phyloP scores from a whole-genome alignment of 2,113 vertebrate species.

The Erpornis zantholeuca region DNA sequence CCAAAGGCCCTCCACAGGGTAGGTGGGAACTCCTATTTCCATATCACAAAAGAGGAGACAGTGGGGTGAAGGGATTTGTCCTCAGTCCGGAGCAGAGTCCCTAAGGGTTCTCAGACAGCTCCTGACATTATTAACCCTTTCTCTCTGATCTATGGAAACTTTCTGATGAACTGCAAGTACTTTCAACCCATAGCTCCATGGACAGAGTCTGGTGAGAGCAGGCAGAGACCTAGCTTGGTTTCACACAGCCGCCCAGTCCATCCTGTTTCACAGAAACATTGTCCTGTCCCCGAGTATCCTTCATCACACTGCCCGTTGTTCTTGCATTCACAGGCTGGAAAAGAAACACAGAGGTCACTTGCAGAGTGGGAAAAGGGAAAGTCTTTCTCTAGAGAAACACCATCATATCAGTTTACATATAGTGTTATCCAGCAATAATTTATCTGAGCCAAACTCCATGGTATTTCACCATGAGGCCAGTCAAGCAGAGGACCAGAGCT shows the following conservation, averaged over 20 bases:
- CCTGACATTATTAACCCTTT: neutral
- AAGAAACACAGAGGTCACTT: neutral
- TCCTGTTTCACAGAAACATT: constrained; percentile 85
- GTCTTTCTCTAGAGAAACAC: neutral
- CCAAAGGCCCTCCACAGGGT: neutral
- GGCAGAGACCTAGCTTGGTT: constrained; percentile 72
- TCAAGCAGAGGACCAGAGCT: neutral
- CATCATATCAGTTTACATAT: neutral
- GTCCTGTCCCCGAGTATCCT: constrained; percentile 78
- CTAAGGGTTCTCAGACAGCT: neutral
- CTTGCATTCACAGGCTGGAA: constrained; percentile 86
- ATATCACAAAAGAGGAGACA: neutral
- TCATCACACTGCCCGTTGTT: constrained; percentile 83
- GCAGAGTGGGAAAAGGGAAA: neutral
- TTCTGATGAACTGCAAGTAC: neutral
- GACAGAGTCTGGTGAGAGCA: neutral
- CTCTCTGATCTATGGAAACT: neutral
- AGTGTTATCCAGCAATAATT: neutral
- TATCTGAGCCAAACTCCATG: neutral
- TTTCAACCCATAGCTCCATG: neutral
- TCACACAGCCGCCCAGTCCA: constrained; percentile 87
- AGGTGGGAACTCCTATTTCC: neutral
- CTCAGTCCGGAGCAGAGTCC: neutral
- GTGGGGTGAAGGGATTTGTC: neutral
- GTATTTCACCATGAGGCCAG: neutral